A percentile compares a stretch with the other conserved stretches of the same genome.
Evolutionary conservation across 2,888 invertebrate species (phyloP).

Genomic region (Drosophila affinis): DNA sequence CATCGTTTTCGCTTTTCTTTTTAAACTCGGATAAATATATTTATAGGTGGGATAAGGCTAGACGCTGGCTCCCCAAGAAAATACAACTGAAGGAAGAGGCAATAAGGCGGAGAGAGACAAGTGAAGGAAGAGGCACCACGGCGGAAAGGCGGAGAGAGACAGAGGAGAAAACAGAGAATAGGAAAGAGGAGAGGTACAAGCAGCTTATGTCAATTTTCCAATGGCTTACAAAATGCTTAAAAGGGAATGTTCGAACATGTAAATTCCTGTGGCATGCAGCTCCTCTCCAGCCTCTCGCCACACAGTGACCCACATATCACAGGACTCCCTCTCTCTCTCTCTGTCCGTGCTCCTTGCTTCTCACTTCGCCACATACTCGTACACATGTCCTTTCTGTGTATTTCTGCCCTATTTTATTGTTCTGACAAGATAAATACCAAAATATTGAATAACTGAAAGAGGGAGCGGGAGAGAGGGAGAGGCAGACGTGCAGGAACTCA

Average conservation of each 20-base stretch:
- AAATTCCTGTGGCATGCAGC: slow-evolving; percentile 64
- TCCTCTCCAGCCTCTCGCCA: slow-evolving; percentile 8
- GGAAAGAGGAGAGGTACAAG: slow-evolving; percentile 8
- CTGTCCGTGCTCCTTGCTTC: background rate
- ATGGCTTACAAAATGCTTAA: slow-evolving; percentile 52
- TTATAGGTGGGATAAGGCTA: background rate
- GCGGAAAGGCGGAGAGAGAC: too few relatives aligned
- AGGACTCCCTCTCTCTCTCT: background rate
- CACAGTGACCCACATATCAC: slow-evolving; percentile 33
- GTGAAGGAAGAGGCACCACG: too few relatives aligned
- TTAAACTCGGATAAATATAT: background rate
- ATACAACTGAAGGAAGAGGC: too few relatives aligned
- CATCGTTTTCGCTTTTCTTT: background rate
- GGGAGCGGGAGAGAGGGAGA: slow-evolving; percentile 9
- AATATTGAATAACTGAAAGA: slow-evolving; percentile 70
- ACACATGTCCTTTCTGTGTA: slow-evolving; percentile 17
- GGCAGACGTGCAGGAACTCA: slow-evolving; percentile 5
- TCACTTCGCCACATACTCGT: background rate
- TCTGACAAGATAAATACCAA: slow-evolving; percentile 78
- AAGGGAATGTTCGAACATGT: slow-evolving; percentile 55
- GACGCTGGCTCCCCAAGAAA: background rate
- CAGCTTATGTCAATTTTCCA: slow-evolving; percentile 32
- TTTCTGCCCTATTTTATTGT: slow-evolving; percentile 80
- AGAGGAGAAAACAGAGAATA: background rate
- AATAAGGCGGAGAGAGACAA: too few relatives aligned